phyloP scores from a whole-genome alignment of 1,140 invertebrate genomes.

The Drosophila novamexicana region DNA sequence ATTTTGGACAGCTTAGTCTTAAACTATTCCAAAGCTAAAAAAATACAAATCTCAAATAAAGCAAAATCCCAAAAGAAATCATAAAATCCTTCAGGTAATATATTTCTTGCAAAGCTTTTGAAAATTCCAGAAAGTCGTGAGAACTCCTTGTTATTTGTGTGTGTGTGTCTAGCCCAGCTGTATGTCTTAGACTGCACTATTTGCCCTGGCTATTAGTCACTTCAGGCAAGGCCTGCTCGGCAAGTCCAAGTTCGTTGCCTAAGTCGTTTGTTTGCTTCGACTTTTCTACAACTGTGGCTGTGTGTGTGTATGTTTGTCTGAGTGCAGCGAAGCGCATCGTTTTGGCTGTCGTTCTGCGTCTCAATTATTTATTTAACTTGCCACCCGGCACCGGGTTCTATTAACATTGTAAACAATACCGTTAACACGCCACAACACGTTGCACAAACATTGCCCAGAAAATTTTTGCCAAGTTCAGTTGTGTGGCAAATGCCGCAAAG shows the following conservation, averaged over 20 bases:
- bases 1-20: no score
- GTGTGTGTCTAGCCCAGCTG: not conserved
- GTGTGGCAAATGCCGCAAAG: conserved; percentile 32
- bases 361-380: conserved; percentile 75
- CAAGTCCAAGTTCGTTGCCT: conserved; percentile 65
- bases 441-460: conserved; percentile 37
- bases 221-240: conserved; percentile 18
- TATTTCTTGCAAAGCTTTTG: not conserved
- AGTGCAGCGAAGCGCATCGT: conserved; percentile 56
- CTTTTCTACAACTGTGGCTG: conserved; percentile 14
- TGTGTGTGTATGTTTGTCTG: conserved; percentile 7
- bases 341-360: conserved; percentile 45
- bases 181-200: conserved; percentile 4
- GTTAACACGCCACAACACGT: conserved; percentile 70
- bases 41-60: no score
- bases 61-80: no score
- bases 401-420: conserved; percentile 80
- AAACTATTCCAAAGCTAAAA: no score
- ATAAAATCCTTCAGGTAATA: no score
- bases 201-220: conserved; percentile 10
- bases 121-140: not conserved
- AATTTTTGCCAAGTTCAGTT: conserved; percentile 29
- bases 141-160: not conserved
- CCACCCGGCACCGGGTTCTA: conserved; percentile 69
- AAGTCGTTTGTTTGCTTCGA: conserved; percentile 66